A percentile compares a stretch with the other conserved stretches of the same genome.
These are phyloP conservation scores for Hydrozoanthus tunicans DNA, from an alignment of 64 coral and sea anemone genomes.

Conservation along the genomic window DNA sequence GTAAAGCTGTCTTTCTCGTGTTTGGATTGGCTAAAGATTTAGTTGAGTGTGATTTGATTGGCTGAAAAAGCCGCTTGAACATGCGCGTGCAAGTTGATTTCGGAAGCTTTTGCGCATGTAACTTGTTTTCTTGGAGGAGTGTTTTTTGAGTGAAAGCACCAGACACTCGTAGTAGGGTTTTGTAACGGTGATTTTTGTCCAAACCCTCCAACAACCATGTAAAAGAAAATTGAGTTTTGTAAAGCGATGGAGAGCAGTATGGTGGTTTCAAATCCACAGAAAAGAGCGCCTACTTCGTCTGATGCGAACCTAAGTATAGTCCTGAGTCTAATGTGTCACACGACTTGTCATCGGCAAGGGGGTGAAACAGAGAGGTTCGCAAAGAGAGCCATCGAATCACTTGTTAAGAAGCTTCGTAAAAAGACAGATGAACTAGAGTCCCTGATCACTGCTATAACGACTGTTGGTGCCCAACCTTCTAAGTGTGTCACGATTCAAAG, in stretches of 20 bases:
- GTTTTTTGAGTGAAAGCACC: slow-evolving; percentile 56
- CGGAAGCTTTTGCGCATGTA: slow-evolving; percentile 83
- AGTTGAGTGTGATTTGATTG: slow-evolving; percentile 26
- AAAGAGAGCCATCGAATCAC: slow-evolving; percentile 94
- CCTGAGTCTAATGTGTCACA: slow-evolving; percentile 95
- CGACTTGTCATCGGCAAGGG: slow-evolving; percentile 97
- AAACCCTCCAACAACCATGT: slow-evolving; percentile 30
- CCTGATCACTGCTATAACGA: slow-evolving; percentile 89
- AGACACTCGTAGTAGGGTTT: slow-evolving; percentile 60
- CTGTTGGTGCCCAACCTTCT: slow-evolving; percentile 91
- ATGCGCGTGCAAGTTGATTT: slow-evolving; percentile 72
- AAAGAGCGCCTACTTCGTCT: slow-evolving; percentile 87
- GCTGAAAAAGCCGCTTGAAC: slow-evolving; percentile 61
- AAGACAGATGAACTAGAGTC: slow-evolving; percentile 96
- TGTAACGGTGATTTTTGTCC: slow-evolving; percentile 54
- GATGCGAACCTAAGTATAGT: slow-evolving; percentile 99
- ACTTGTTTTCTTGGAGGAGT: slow-evolving; percentile 79
- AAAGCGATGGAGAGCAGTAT: slow-evolving; percentile 93
- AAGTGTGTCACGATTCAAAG: slow-evolving; percentile 98
- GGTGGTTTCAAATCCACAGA: slow-evolving; percentile 86
- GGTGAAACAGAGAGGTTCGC: slow-evolving; percentile 99
- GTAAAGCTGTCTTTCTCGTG: slow-evolving; percentile 45
- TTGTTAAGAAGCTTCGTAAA: slow-evolving; percentile 94
- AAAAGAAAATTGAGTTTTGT: slow-evolving; percentile 20
- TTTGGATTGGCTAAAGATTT: slow-evolving; percentile 65